Conservation (phyloP, 2,888 invertebrate species). For the Drosophila recens region DNA sequence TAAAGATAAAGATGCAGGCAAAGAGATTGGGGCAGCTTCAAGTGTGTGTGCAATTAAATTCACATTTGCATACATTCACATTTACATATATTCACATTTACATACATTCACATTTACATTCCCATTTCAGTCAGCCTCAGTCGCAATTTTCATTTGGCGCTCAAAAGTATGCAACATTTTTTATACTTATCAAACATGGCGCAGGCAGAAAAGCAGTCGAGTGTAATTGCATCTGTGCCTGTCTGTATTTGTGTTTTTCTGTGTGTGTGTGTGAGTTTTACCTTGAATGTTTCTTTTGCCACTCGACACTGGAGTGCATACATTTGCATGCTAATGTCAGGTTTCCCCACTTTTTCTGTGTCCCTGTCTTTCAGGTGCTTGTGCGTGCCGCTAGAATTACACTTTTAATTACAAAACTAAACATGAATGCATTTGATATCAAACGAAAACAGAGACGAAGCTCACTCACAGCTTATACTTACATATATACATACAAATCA, state of each 20-base stretch:
- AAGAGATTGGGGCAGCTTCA: conserved; percentile 28
- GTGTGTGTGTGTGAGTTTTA: conserved; percentile 33
- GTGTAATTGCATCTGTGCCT: conserved; percentile 41
- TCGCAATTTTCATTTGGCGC: conserved; percentile 57
- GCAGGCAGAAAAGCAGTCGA: conserved; percentile 55
- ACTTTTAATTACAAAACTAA: conserved; percentile 77
- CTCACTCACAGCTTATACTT: conserved; percentile 17
- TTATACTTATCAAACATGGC: conserved; percentile 65
- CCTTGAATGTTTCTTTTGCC: conserved; percentile 62
- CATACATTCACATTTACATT: conserved; percentile 54
- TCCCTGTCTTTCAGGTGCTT: conserved; percentile 37
- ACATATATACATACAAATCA: neutral
- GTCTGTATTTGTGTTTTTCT: conserved; percentile 13
- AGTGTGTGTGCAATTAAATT: conserved; percentile 70
- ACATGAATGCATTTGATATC: conserved; percentile 78
- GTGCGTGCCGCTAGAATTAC: conserved; percentile 68
- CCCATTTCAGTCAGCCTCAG: conserved; percentile 28
- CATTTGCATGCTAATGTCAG: conserved; percentile 74
- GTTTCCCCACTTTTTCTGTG: neutral
- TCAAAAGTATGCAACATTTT: conserved; percentile 72
- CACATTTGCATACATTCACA: conserved; percentile 45
- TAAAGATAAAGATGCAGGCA: conserved; percentile 19
- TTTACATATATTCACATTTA: conserved; percentile 48
- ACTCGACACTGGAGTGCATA: conserved; percentile 62
- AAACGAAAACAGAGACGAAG: conserved; percentile 46